These are phyloP conservation scores for Smutsia gigantea DNA, from an alignment of 2,797 vertebrate species.

Conservation along the genomic window DNA sequence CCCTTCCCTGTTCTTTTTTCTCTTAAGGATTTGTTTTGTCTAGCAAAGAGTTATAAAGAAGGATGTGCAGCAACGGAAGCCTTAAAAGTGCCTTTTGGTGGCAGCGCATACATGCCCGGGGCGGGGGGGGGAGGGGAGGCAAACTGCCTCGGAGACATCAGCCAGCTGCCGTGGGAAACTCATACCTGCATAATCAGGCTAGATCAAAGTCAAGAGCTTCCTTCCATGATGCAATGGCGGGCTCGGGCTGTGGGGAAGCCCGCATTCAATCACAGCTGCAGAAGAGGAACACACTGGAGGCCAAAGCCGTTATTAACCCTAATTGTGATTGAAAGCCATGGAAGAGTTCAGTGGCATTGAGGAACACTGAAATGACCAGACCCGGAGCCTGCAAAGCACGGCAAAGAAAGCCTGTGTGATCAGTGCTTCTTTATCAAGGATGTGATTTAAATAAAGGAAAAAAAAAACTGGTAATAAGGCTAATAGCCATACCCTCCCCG, in stretches of 20 bases:
- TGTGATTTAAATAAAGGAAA: background rate
- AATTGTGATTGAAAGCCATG: slow-evolving; percentile 65
- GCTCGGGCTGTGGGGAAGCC: background rate
- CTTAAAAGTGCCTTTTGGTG: slow-evolving; percentile 56
- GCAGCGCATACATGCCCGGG: slow-evolving; percentile 39
- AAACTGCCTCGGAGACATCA: slow-evolving; percentile 56
- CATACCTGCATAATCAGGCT: slow-evolving; percentile 52
- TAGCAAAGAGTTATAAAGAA: slow-evolving; percentile 65
- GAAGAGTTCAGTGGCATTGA: background rate
- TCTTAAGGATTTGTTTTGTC: slow-evolving; percentile 66
- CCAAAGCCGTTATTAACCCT: slow-evolving; percentile 41
- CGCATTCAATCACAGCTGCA: slow-evolving; percentile 40
- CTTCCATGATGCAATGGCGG: slow-evolving; percentile 8
- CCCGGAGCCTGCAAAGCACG: background rate
- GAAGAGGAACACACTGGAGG: background rate
- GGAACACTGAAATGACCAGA: background rate
- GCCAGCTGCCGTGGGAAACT: slow-evolving; percentile 50
- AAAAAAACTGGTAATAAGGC: background rate
- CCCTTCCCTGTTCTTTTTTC: background rate
- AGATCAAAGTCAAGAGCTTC: slow-evolving; percentile 70
- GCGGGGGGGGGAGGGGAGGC: too few relatives aligned
- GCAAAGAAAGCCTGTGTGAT: background rate
- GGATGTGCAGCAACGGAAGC: slow-evolving; percentile 46
- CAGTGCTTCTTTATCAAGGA: background rate
- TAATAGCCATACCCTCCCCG: background rate